Percentiles rank a stretch among this genome's conserved stretches.
These are phyloP conservation scores for Palythoa heliodiscus DNA, from an alignment of 92 coral and sea anemone species.

Conservation along the genomic window DNA sequence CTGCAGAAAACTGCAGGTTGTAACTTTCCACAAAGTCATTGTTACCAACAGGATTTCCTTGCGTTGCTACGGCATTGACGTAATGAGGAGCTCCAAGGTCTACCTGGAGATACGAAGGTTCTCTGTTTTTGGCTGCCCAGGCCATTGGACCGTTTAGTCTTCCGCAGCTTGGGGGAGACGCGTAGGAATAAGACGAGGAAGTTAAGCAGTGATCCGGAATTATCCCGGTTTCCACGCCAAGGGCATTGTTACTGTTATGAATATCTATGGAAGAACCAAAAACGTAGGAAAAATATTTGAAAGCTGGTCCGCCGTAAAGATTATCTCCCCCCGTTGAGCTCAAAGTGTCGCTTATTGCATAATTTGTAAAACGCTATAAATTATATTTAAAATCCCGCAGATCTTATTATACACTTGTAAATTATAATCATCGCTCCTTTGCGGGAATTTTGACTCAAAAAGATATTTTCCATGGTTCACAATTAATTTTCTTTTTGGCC, in stretches of 20 bases:
- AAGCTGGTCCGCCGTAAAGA: not conserved
- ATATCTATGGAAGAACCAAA: not conserved
- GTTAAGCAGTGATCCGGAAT: constrained; percentile 56
- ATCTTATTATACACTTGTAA: no score
- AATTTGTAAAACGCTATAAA: no score
- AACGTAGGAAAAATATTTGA: not conserved
- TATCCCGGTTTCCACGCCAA: constrained; percentile 56
- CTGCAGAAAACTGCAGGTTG: constrained; percentile 57
- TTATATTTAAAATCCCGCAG: no score
- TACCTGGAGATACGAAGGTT: constrained; percentile 56
- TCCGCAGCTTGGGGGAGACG: constrained; percentile 68
- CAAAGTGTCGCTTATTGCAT: not conserved
- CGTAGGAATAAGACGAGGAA: constrained; percentile 62
- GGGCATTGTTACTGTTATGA: constrained; percentile 27
- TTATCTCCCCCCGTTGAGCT: not conserved
- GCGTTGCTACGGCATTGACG: constrained; percentile 69
- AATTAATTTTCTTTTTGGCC: no score
- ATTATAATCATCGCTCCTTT: no score
- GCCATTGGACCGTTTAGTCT: constrained; percentile 58
- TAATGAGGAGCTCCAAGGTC: constrained; percentile 59
- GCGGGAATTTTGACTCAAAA: no score
- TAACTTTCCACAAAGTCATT: constrained; percentile 63
- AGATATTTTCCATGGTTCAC: no score
- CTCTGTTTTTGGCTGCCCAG: constrained; percentile 68
- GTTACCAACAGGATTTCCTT: constrained; percentile 70